phyloP scores from a whole-genome alignment of 2,888 invertebrate genomes.

The Eupithecia inturbata region DNA sequence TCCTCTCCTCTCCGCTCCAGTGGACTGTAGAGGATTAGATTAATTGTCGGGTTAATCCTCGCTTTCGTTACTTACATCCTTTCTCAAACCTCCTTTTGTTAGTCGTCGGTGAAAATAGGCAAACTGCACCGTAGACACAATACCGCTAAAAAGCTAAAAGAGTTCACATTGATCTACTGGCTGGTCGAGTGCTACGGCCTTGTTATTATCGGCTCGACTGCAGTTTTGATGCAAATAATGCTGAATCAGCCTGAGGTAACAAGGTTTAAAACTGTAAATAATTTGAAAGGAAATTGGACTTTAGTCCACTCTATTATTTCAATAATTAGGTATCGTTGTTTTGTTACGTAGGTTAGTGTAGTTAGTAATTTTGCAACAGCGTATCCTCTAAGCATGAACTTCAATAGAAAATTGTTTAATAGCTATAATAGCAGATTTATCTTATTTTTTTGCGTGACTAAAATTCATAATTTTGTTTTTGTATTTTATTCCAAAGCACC shows the following conservation, averaged over 20 bases:
- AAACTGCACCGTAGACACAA: conserved; percentile 24
- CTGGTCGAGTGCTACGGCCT: conserved; percentile 36
- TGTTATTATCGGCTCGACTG: conserved; percentile 24
- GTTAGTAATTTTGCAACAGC: neutral
- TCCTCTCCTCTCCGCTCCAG: no score
- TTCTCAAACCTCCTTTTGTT: neutral
- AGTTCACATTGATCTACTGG: conserved; percentile 46
- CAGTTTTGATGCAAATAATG: conserved; percentile 22
- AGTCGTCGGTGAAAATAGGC: conserved; percentile 21
- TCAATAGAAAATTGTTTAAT: neutral
- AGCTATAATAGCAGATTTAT: no score
- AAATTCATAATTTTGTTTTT: no score
- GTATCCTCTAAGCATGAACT: no score
- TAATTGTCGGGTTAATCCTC: neutral
- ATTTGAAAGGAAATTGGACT: neutral
- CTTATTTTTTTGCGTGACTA: no score
- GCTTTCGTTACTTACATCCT: no score
- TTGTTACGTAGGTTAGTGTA: neutral
- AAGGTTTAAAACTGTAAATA: conserved; percentile 11
- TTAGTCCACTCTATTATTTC: neutral
- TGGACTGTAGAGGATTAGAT: neutral
- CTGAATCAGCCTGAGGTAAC: neutral
- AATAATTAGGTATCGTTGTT: neutral
- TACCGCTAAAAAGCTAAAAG: conserved; percentile 35
- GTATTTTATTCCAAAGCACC: no score